These are phyloP conservation scores for Zosterops pallidus DNA, from an alignment of 2,113 vertebrate species.

Conservation along the genomic window DNA sequence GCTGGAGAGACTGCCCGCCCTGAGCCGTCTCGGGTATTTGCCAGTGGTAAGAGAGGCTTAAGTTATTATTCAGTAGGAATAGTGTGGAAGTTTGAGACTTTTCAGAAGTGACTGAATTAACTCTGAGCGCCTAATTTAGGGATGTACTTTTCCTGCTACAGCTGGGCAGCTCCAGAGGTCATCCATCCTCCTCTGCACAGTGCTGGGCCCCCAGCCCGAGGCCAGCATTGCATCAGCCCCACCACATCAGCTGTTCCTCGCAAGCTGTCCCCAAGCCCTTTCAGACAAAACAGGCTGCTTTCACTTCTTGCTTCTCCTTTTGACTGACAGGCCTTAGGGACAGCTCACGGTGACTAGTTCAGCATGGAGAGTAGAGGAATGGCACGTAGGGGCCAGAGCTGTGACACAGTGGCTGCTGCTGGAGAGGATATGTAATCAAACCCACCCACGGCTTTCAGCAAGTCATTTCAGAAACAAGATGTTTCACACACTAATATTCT, in stretches of 20 bases:
- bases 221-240: not conserved
- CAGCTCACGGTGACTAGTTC: not conserved
- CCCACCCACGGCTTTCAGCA: not conserved
- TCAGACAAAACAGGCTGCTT: not conserved
- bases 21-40: not conserved
- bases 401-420: not conserved
- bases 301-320: not conserved
- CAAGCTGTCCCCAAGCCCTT: not conserved
- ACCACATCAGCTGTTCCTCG: not conserved
- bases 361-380: not conserved
- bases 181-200: not conserved
- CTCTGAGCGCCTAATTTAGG: not conserved
- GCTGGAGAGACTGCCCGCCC: not conserved
- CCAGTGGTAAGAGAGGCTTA: not conserved
- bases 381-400: not conserved
- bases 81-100: not conserved
- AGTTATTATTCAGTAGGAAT: not conserved
- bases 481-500: not conserved
- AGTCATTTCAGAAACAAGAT: not conserved
- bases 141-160: not conserved
- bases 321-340: not conserved
- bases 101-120: conserved; percentile 10
- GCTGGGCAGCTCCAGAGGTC: conserved; percentile 3
- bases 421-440: not conserved
- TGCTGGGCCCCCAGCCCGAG: fast-evolving